phyloP scores from a whole-genome alignment of 2,888 invertebrate species.

The Theristus sp. region DNA sequence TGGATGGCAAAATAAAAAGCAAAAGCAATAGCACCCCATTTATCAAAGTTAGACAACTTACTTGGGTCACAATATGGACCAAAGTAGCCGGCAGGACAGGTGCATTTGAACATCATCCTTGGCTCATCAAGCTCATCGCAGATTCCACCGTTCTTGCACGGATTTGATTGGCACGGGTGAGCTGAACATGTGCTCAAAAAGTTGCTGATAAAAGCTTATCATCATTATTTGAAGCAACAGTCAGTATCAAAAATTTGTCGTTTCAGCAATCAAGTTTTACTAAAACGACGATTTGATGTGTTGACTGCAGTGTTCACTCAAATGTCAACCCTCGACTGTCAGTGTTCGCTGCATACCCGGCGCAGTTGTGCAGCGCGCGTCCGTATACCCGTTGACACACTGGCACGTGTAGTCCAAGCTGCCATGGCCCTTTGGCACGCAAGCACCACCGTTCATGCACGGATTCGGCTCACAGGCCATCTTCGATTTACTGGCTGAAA shows the following conservation, averaged over 20 bases:
- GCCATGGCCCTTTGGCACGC: not conserved
- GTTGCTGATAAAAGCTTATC: not conserved
- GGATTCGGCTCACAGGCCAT: not conserved
- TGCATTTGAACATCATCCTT: not conserved
- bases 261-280: no score
- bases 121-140: slow-evolving; percentile 9
- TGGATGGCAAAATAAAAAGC: no score
- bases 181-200: slow-evolving; percentile 5
- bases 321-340: no score
- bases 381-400: not conserved
- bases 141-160: slow-evolving; percentile 21
- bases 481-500: not conserved
- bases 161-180: slow-evolving; percentile 14
- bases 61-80: not conserved
- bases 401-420: not conserved
- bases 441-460: not conserved
- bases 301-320: no score
- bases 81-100: not conserved
- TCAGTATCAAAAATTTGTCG: no score
- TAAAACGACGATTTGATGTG: no score
- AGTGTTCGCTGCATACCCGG: no score
- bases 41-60: no score
- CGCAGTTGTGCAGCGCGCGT: not conserved
- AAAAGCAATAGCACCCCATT: no score
- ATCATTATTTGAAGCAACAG: no score